Conservation (phyloP, 1,140 invertebrate species). For the Forficula auricularia region DNA sequence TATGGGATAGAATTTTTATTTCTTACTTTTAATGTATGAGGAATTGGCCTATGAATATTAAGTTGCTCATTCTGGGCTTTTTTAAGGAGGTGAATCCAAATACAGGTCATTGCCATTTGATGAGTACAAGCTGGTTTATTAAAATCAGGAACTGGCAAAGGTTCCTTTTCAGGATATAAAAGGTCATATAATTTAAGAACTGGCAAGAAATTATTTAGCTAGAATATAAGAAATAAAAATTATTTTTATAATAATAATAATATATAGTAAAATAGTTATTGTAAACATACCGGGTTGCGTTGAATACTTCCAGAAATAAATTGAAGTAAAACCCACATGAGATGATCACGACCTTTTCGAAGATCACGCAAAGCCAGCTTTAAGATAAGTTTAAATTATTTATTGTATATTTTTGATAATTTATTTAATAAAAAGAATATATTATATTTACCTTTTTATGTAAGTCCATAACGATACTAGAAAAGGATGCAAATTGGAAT, state of each 20-base stretch:
- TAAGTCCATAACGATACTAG: conserved; percentile 74
- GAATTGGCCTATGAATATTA: conserved; percentile 59
- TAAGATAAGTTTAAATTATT: conserved; percentile 12
- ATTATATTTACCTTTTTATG: conserved; percentile 52
- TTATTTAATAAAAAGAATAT: conserved; percentile 2
- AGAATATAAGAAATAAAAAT: conserved; percentile 19
- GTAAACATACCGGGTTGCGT: conserved; percentile 57
- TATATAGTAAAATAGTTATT: not conserved
- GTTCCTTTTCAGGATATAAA: conserved; percentile 80
- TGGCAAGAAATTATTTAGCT: conserved; percentile 73
- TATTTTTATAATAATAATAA: conserved; percentile 7
- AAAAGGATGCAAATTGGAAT: conserved; percentile 84
- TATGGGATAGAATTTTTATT: not conserved
- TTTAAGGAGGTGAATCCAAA: conserved; percentile 89
- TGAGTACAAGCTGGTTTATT: conserved; percentile 71
- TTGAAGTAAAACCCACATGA: conserved; percentile 95
- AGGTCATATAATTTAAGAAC: conserved; percentile 83
- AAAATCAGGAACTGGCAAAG: conserved; percentile 74
- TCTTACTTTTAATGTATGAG: conserved; percentile 52
- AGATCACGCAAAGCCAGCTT: conserved; percentile 61
- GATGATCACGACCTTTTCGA: conserved; percentile 75
- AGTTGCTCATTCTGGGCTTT: conserved; percentile 74
- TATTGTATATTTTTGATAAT: conserved; percentile 7
- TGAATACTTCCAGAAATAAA: conserved; percentile 94
- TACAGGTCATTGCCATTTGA: conserved; percentile 84